Base-by-base conservation (phyloP, 2,888 invertebrate genomes). In the Scaptomyza cyrtandrae region DNA sequence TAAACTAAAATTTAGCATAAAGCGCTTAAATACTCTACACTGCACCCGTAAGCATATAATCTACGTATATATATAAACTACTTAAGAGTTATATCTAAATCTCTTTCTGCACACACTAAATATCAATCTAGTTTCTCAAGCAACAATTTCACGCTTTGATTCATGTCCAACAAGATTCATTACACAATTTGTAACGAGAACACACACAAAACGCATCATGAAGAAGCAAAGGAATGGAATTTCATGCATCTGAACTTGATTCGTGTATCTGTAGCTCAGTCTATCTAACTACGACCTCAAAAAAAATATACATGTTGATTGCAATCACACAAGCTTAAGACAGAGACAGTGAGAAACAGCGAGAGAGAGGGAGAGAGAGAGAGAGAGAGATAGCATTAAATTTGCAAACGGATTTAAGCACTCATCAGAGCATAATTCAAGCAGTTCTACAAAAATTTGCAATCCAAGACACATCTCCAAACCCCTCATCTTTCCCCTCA, bases 191-290 rank as follows among this genome's bases (percentile, higher is more conserved):
- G 37, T 41, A 35, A 13, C 13, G 13, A 29, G 29, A 14, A 14
- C 29, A n/a, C 10, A 27, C 27, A 33, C 16, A 41, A 5, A 24
- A 24, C 24, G 24, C 24, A 24, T 24, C 24, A 24, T 24, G 29
- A 31, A 35, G 11, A 65, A 54, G 48, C 29, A 29, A 29, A 55
- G 35, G 49, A 49, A 65, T 57, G 45, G 49, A 55, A 56, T 69
- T 62, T 46, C 56, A 69, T 56, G 61, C 62, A 49, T 50, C 46
- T 63, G 64, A 72, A 72, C 75, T 73, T 73, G 72, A 75, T 54
- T 63, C 48, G 52, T n/a, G n/a, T 35, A 37, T 37, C 24, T 16
- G 31, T 9, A 27, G 1, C 14, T 14, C 29, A 2, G 14, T 16
- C 29, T 4, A 6, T 13, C 31, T 49, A 24, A 3, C 16, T 35